Evolutionary conservation across 2,888 invertebrate genomes (phyloP).

Genomic region (Gasteruption jaculator): DNA sequence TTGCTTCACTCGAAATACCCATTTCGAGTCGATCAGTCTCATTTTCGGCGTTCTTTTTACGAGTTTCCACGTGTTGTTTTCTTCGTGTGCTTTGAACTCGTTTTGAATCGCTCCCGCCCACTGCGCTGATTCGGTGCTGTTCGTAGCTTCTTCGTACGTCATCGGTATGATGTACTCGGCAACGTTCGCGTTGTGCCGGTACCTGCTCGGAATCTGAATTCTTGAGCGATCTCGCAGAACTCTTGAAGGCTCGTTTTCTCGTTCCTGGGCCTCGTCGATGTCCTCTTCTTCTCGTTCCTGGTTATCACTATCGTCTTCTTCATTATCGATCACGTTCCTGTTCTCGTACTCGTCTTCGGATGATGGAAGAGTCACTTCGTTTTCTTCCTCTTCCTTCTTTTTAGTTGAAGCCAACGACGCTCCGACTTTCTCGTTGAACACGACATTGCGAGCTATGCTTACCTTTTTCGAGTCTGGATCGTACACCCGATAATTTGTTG

Average conservation of each 20-base stretch:
- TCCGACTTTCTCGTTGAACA: slow-evolving; percentile 26
- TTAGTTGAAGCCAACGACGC: background rate
- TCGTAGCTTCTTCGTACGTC: slow-evolving; percentile 10
- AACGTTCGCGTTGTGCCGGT: slow-evolving; percentile 8
- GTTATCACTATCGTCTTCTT: slow-evolving; percentile 7
- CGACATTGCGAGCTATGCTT: slow-evolving; percentile 25
- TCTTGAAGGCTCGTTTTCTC: slow-evolving; percentile 1
- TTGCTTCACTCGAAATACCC: slow-evolving; percentile 23
- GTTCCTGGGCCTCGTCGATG: background rate
- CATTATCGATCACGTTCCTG: slow-evolving; percentile 1
- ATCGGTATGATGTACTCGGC: slow-evolving; percentile 9
- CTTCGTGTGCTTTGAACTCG: slow-evolving; percentile 21
- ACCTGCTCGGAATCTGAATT: slow-evolving; percentile 1
- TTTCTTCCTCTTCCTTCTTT: background rate
- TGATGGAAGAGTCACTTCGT: slow-evolving; percentile 1
- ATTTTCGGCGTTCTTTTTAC: slow-evolving; percentile 12
- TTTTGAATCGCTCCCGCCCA: slow-evolving; percentile 21
- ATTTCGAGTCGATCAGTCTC: slow-evolving; percentile 21
- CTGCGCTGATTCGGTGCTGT: slow-evolving; percentile 13
- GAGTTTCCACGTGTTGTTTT: slow-evolving; percentile 18
- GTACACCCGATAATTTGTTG: slow-evolving; percentile 27
- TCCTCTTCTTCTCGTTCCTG: slow-evolving; percentile 11
- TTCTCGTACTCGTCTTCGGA: too few species aligned
- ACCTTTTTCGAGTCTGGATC: slow-evolving; percentile 21
- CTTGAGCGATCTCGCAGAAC: background rate